Percentiles rank a stretch among this genome's conserved stretches.
These are phyloP conservation scores for Pseudachorutes palmiensis DNA, from an alignment of 1,140 invertebrate genomes.

Conservation along the genomic window DNA sequence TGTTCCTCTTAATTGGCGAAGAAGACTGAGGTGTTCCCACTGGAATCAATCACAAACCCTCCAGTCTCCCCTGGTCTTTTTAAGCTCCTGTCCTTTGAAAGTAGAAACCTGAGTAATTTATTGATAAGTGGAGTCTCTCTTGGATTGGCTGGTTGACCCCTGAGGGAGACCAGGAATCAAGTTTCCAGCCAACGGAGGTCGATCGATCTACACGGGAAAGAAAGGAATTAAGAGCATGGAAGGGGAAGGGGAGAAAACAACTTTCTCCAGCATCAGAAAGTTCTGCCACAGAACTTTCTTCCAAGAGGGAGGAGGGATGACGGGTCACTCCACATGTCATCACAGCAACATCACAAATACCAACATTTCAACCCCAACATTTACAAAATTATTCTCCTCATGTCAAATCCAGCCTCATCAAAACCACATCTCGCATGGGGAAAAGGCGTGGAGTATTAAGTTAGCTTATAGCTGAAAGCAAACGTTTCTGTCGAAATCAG, in stretches of 20 bases:
- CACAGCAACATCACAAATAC: no score
- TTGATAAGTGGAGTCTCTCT: slow-evolving; percentile 5
- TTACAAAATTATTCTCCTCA: no score
- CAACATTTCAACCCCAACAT: no score
- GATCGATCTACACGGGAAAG: slow-evolving; percentile 3
- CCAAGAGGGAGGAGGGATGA: no score
- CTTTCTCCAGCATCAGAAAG: no score
- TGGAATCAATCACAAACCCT: background rate
- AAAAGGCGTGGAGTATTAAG: no score
- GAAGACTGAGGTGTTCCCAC: background rate
- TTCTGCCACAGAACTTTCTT: no score
- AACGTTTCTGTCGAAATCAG: no score
- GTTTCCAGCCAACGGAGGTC: background rate
- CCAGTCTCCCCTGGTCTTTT: background rate
- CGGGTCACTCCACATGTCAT: no score
- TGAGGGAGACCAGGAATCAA: background rate
- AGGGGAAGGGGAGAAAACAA: background rate
- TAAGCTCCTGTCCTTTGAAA: background rate
- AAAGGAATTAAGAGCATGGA: background rate
- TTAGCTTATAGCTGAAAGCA: no score
- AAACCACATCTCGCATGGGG: no score
- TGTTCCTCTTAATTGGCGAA: background rate
- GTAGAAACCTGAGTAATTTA: slow-evolving; percentile 11
- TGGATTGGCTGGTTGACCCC: slow-evolving; percentile 1
- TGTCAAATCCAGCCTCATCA: no score